phyloP scores from a whole-genome alignment of 2,797 vertebrate genomes.

The Perodicticus potto region DNA sequence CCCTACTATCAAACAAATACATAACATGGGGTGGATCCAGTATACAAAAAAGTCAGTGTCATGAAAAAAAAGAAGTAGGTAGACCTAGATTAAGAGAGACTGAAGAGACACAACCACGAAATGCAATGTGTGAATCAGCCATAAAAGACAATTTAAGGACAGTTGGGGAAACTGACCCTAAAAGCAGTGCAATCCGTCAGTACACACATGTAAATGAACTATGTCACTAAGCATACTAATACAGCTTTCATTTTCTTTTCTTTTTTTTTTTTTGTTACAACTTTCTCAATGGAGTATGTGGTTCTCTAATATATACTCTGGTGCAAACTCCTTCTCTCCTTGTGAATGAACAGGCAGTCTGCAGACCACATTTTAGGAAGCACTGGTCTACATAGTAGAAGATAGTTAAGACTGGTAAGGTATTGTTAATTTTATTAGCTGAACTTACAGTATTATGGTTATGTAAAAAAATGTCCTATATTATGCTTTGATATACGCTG shows the following conservation, averaged over 20 bases:
- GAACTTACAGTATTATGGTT: neutral
- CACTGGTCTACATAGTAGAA: neutral
- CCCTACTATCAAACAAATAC: neutral
- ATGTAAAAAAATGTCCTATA: conserved; percentile 13
- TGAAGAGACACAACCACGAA: neutral
- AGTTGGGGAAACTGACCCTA: neutral
- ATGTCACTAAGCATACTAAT: neutral
- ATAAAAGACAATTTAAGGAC: conserved; percentile 10
- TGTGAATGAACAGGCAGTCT: neutral
- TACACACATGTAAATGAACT: conserved; percentile 12
- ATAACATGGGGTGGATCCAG: neutral
- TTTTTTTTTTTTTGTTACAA: neutral
- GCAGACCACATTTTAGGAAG: neutral
- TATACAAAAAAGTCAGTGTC: conserved; percentile 12
- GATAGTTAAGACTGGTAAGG: neutral
- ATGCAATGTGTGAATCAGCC: conserved; percentile 1
- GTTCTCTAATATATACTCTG: neutral
- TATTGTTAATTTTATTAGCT: neutral
- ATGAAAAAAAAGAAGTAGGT: neutral
- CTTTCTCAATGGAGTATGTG: neutral
- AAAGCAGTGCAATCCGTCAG: neutral
- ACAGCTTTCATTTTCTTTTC: neutral
- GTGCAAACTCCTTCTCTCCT: neutral
- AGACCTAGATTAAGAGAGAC: conserved; percentile 20
- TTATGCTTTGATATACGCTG: neutral